Percentiles rank a stretch among this genome's conserved stretches.
Conservation (phyloP, 2,113 vertebrate species). For the Oryzias curvinotus region DNA sequence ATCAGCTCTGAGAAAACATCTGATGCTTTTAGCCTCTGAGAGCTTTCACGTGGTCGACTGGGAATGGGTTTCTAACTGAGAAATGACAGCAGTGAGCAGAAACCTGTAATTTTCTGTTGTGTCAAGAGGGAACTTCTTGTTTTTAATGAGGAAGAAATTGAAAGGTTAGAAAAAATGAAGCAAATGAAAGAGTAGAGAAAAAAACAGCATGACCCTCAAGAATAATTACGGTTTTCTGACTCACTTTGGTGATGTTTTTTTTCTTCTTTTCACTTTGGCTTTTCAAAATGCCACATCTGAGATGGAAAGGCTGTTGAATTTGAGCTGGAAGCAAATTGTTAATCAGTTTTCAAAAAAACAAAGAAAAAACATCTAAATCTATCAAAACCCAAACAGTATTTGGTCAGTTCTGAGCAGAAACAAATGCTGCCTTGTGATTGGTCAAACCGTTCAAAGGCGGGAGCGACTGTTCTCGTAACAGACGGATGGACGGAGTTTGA, state of each 20-base stretch:
- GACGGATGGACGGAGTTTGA: too few relatives aligned
- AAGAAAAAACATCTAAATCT: too few relatives aligned
- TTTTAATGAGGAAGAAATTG: background rate
- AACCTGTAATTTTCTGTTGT: background rate
- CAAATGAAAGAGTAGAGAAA: background rate
- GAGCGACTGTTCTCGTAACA: too few relatives aligned
- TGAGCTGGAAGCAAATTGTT: background rate
- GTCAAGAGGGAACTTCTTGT: constrained; percentile 13
- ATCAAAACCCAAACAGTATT: too few relatives aligned
- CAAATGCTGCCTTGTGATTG: too few relatives aligned
- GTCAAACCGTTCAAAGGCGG: too few relatives aligned
- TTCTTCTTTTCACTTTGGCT: background rate
- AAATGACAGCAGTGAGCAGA: constrained; percentile 3
- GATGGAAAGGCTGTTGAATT: background rate
- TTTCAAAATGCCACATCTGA: background rate
- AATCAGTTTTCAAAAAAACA: background rate
- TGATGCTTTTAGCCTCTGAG: background rate
- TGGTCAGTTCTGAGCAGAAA: too few relatives aligned
- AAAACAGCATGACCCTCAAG: constrained; percentile 1
- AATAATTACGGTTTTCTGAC: constrained; percentile 1
- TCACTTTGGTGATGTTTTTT: background rate
- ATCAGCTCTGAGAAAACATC: background rate
- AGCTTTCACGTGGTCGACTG: background rate
- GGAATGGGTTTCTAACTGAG: background rate
- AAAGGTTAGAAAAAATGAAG: background rate